A percentile compares a stretch with the other conserved stretches of the same genome.
Evolutionary conservation across 2,113 vertebrate species (phyloP).

Genomic region (Xiphorhynchus elegans): DNA sequence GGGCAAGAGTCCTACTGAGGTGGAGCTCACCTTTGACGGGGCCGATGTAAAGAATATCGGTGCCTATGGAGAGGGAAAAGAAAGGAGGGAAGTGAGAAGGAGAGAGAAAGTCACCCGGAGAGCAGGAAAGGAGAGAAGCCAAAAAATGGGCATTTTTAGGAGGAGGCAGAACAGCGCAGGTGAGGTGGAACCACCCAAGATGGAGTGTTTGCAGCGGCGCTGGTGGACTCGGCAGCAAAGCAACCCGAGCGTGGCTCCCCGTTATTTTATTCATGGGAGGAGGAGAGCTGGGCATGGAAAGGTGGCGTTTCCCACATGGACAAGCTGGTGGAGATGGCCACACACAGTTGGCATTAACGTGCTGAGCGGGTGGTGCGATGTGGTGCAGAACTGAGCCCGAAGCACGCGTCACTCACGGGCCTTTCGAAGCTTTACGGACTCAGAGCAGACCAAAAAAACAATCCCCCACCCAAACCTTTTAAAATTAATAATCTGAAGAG

Average conservation of each 20-base stretch:
- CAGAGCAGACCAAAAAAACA: not conserved
- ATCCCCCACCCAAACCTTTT: not conserved
- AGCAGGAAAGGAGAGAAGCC: constrained; percentile 53
- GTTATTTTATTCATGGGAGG: not conserved
- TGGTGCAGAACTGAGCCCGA: not conserved
- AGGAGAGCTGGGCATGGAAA: not conserved
- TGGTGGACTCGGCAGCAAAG: constrained; percentile 33
- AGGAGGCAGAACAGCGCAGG: not conserved
- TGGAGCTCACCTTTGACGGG: constrained; percentile 98
- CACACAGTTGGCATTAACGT: not conserved
- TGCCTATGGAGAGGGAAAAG: constrained; percentile 88
- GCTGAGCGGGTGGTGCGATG: not conserved
- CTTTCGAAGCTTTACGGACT: not conserved
- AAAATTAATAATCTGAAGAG: not conserved
- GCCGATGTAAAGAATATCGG: constrained; percentile 99
- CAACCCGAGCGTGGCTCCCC: not conserved
- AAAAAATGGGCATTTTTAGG: constrained; percentile 3
- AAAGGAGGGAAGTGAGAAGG: constrained; percentile 78
- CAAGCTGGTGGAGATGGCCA: constrained; percentile 22
- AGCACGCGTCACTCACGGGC: not conserved
- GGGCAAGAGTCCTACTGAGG: constrained; percentile 64
- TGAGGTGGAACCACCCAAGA: not conserved
- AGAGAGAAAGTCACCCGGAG: constrained; percentile 71
- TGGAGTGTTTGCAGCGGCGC: not conserved
- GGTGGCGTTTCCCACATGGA: not conserved